Evolutionary conservation across 2,113 vertebrate species (phyloP).

Genomic region (Dasyornis broadbenti): DNA sequence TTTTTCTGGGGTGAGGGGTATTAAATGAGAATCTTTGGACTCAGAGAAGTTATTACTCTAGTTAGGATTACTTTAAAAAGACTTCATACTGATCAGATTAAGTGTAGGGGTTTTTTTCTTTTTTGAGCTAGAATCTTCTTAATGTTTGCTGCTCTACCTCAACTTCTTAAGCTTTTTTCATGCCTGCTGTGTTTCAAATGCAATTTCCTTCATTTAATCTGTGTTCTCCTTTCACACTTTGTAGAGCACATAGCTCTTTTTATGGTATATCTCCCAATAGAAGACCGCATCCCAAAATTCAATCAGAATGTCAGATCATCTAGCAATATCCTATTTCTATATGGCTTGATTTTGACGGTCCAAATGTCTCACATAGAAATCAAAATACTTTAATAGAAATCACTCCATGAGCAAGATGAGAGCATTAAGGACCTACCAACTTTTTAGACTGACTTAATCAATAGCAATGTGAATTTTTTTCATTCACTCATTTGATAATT

Average conservation of each 20-base stretch:
- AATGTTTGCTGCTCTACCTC: background rate
- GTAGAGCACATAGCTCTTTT: background rate
- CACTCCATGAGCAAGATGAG: background rate
- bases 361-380: background rate
- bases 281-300: background rate
- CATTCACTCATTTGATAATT: background rate
- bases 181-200: background rate
- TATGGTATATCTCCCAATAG: background rate
- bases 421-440: background rate
- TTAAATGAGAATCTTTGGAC: background rate
- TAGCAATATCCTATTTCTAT: background rate
- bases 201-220: background rate
- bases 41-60: background rate
- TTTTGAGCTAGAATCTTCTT: background rate
- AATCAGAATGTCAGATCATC: background rate
- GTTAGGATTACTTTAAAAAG: background rate
- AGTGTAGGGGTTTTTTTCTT: background rate
- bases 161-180: background rate
- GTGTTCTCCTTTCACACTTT: background rate
- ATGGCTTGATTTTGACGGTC: background rate
- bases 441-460: background rate
- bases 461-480: background rate
- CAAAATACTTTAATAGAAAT: background rate
- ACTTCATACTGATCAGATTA: background rate
- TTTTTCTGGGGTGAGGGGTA: background rate